Conservation (phyloP, 2,113 vertebrate genomes). For the Prionailurus viverrinus region DNA sequence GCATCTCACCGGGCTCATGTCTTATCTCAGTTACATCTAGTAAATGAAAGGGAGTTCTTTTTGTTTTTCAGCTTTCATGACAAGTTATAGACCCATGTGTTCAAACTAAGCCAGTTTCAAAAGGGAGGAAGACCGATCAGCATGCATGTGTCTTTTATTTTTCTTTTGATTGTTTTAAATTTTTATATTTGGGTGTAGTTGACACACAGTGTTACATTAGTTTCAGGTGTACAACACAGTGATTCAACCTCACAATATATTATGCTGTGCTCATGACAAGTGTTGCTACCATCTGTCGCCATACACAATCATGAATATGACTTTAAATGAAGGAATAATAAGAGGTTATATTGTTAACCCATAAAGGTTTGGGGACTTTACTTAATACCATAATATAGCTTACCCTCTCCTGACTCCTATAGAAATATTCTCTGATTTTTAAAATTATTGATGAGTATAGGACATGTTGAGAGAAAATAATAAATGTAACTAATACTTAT, state of each 20-base stretch:
- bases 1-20: rapidly evolving
- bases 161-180: background rate
- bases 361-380: background rate
- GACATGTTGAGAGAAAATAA: background rate
- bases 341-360: background rate
- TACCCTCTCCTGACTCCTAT: background rate
- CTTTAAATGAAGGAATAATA: background rate
- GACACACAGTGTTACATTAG: background rate
- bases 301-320: background rate
- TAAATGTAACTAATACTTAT: background rate
- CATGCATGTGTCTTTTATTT: background rate
- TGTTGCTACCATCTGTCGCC: background rate
- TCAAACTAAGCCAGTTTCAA: background rate
- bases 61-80: background rate
- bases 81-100: background rate
- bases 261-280: background rate
- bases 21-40: background rate
- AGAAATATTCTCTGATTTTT: background rate
- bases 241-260: background rate
- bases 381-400: background rate
- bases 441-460: background rate
- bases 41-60: background rate
- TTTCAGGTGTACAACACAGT: background rate
- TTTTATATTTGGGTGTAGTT: background rate
- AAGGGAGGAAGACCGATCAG: background rate